Conservation (phyloP, 2,888 invertebrate species). For the Phortica okadai region DNA sequence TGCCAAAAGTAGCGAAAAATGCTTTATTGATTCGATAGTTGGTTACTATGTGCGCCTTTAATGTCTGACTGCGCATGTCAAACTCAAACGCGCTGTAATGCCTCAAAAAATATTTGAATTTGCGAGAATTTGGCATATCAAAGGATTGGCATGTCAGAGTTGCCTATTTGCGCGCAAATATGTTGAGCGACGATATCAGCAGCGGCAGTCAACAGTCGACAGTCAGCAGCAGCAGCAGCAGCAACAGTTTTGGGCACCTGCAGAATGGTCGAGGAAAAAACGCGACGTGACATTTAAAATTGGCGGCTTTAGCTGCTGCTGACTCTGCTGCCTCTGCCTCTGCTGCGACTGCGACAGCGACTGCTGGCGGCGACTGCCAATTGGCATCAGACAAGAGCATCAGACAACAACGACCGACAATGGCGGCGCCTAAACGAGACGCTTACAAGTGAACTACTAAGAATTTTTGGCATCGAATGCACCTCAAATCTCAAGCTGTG, state of each 20-base stretch:
- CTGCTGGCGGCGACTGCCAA: conserved; percentile 35
- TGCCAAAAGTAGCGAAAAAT: background rate
- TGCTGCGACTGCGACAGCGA: conserved; percentile 13
- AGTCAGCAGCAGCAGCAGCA: too few relatives aligned
- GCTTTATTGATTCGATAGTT: background rate
- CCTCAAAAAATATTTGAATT: conserved; percentile 28
- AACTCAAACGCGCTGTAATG: conserved; percentile 10
- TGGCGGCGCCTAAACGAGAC: conserved; percentile 9
- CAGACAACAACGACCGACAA: background rate
- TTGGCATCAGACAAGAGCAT: background rate
- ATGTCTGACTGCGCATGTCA: conserved; percentile 10
- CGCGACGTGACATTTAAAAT: conserved; percentile 48
- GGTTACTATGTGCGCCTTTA: background rate
- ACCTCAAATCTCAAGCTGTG: conserved; percentile 16
- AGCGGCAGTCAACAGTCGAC: conserved; percentile 2
- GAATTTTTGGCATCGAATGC: background rate
- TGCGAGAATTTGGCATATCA: conserved; percentile 30
- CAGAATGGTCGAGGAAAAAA: background rate
- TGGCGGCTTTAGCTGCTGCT: conserved; percentile 45
- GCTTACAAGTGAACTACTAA: background rate
- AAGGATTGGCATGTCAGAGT: conserved; percentile 30
- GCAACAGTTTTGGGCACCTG: background rate
- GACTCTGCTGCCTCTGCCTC: background rate
- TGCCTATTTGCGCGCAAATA: conserved; percentile 23
- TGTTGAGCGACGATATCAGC: conserved; percentile 23